These are phyloP conservation scores for Itoplectis maculator DNA, from an alignment of 2,888 invertebrate genomes.

Conservation along the genomic window DNA sequence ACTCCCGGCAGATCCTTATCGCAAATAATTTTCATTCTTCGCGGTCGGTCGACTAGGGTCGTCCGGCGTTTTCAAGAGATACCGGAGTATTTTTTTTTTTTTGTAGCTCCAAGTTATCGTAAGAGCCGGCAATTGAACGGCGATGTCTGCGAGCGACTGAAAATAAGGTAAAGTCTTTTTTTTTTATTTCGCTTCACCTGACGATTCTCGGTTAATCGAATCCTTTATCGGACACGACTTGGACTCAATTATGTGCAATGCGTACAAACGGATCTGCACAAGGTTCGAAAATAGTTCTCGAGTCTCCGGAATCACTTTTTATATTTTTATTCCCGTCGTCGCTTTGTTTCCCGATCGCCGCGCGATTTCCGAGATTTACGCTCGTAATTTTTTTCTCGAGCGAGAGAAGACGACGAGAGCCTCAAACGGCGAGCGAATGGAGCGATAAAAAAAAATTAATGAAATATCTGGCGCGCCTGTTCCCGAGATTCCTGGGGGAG, in stretches of 20 bases:
- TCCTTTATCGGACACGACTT: neutral
- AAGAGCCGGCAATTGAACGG: neutral
- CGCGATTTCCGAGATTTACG: neutral
- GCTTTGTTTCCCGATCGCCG: neutral
- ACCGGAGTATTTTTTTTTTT: conserved; percentile 20
- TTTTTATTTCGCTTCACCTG: neutral
- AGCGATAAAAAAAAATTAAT: conserved; percentile 32
- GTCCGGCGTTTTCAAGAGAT: conserved; percentile 35
- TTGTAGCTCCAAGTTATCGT: neutral
- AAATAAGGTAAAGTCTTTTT: neutral
- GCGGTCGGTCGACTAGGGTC: conserved; percentile 42
- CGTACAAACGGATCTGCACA: too few relatives aligned
- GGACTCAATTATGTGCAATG: too few relatives aligned
- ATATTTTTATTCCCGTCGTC: neutral
- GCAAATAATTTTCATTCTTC: conserved; percentile 66
- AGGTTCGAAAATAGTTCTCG: neutral
- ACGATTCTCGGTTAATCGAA: neutral
- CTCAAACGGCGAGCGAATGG: neutral
- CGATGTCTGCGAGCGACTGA: conserved; percentile 1
- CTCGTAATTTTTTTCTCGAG: conserved; percentile 8
- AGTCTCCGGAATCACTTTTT: neutral
- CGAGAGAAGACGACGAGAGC: conserved; percentile 13
- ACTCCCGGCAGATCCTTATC: conserved; percentile 57
- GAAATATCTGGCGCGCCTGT: conserved; percentile 30
- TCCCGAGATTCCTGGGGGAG: conserved; percentile 13